Evolutionary conservation across 2,113 vertebrate genomes (phyloP), one percentile per base, ranked within the genome.

Genomic region (Motacilla tschutschensis): DNA sequence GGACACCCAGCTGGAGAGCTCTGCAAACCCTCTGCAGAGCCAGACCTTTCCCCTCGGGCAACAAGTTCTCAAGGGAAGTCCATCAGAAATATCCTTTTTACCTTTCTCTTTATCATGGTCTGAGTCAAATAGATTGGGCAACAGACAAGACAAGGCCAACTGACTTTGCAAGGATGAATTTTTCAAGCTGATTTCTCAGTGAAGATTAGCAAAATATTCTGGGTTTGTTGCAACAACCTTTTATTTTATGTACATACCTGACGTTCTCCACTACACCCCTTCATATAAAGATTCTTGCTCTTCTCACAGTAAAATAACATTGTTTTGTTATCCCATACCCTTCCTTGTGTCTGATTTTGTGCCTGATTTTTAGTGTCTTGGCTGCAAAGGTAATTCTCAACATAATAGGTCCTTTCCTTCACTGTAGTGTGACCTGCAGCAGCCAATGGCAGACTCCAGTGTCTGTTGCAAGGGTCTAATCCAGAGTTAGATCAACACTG

Each of bases 191-290:
- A 94, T 94, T 87, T 87, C 58, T 75, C 46, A 67, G n/a, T 22
- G 58, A 87, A 92, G 90, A 91, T 95, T 93, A 95, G 70, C 58
- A 62, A 91, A 95, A 83, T 83, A 94, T 80, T 87, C 73, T 48
- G 50, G 7, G 36, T 85, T 94, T 92, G 79, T 91, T 80, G 83
- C 87, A 92, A 57, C 25, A 71, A 55, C 46, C 26, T 74, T 78
- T 82, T 82, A 47, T 87, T 95, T 93, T 90, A 67, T 87, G 53
- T 74, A 78, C 89, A 93, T 95, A 83, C 83, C 54, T 89, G 46
- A 50, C 24, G 1, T 89, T 91, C 73, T 83, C 19, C 58, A 50
- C 21, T 54, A 83, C 38, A 28, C 29, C 50, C 25, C 29, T 17
- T 87, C 8, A 0, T 58, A 63, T 78, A 80, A 89, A 85, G 65